Evolutionary conservation across 2,113 vertebrate genomes (phyloP).

Genomic region (Phrynosoma blainvillii): DNA sequence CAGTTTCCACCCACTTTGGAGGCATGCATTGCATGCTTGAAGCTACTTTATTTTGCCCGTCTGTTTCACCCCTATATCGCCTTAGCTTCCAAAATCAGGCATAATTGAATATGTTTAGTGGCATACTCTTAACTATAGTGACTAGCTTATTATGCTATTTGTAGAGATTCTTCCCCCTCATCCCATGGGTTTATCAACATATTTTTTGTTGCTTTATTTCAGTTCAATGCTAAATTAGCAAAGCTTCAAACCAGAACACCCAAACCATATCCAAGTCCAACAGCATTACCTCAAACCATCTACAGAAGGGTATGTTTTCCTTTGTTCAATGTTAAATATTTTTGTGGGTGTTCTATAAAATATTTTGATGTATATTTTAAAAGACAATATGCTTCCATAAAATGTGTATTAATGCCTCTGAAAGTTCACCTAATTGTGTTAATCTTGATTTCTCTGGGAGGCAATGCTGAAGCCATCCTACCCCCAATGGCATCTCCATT

Average conservation of each 20-base stretch:
- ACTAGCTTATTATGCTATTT: background rate
- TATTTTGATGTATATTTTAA: background rate
- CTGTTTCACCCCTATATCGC: too few relatives aligned
- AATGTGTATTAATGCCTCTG: background rate
- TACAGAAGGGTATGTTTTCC: constrained; percentile 84
- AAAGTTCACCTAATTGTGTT: background rate
- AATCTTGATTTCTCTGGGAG: background rate
- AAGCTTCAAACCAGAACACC: constrained; percentile 80
- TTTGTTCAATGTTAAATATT: background rate
- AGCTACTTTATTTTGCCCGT: too few relatives aligned
- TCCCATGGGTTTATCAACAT: background rate
- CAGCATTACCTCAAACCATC: constrained; percentile 82
- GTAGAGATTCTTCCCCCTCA: background rate
- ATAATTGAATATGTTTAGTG: too few relatives aligned
- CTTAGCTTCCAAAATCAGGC: too few relatives aligned
- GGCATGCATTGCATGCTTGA: too few relatives aligned
- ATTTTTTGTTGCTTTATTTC: constrained; percentile 56
- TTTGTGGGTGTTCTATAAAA: too few relatives aligned
- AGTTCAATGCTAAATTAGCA: constrained; percentile 90
- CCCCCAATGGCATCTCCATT: background rate
- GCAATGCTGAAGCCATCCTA: too few relatives aligned
- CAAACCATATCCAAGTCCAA: constrained; percentile 72
- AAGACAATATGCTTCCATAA: background rate
- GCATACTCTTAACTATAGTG: background rate
- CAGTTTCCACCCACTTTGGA: too few relatives aligned